Percentiles rank a stretch among this genome's conserved stretches.
Evolutionary conservation across 1,140 invertebrate species (phyloP).

Genomic region (Listronotus oregonensis): DNA sequence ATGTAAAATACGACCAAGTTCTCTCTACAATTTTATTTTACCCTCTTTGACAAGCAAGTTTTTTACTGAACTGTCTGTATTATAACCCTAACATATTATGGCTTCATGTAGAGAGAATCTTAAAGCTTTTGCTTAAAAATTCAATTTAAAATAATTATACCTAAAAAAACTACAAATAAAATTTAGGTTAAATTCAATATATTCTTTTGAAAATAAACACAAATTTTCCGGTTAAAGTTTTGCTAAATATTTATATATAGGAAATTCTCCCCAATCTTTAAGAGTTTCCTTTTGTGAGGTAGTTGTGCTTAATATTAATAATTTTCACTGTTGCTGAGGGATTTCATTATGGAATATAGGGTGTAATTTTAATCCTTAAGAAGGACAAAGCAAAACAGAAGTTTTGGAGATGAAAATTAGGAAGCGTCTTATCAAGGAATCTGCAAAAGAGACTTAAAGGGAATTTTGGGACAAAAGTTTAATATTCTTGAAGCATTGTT

Average conservation of each 20-base stretch:
- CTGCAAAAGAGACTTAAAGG: conserved; percentile 11
- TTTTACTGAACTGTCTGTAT: too few species aligned
- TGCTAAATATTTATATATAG: conserved; percentile 3
- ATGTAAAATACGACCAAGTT: too few species aligned
- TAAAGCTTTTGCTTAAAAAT: too few species aligned
- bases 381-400: conserved; percentile 27
- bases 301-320: conserved; percentile 15
- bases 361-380: conserved; percentile 20
- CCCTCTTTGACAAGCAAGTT: too few species aligned
- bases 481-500: conserved; percentile 16
- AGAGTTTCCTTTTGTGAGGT: background rate
- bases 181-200: too few species aligned
- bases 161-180: too few species aligned
- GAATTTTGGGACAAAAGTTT: conserved; percentile 20
- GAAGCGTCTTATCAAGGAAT: conserved; percentile 20
- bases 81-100: too few species aligned
- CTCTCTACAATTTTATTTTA: too few species aligned
- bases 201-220: too few species aligned
- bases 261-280: background rate
- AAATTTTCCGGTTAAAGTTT: too few species aligned
- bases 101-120: too few species aligned
- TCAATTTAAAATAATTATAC: too few species aligned
- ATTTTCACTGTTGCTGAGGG: background rate
- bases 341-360: background rate
- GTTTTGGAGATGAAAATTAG: conserved; percentile 22